Conservation (phyloP, 2,888 invertebrate genomes). For the Tetheella fluctuosa region DNA sequence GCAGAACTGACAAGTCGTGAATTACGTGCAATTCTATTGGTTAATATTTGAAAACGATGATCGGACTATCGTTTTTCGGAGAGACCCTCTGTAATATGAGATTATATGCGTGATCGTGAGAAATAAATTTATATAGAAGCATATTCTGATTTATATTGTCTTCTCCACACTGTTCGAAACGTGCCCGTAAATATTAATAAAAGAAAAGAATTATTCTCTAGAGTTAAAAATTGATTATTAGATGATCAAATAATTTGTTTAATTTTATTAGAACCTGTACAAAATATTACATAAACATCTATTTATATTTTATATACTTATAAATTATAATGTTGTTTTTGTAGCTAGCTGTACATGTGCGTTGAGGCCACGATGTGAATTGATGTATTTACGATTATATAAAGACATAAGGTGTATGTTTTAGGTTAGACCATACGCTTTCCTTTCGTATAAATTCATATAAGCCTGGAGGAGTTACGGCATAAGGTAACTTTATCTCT, state of each 20-base stretch:
- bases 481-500: constrained; percentile 53
- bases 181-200: background rate
- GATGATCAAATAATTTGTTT: background rate
- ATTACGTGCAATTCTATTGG: too few species aligned
- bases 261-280: background rate
- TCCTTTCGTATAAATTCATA: constrained; percentile 45
- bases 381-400: constrained; percentile 48
- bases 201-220: background rate
- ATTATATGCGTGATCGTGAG: too few species aligned
- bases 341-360: constrained; percentile 42
- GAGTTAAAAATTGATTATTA: background rate
- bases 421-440: constrained; percentile 57
- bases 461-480: constrained; percentile 49
- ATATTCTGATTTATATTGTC: background rate
- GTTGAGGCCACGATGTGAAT: constrained; percentile 44
- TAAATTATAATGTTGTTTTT: constrained; percentile 13
- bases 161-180: background rate
- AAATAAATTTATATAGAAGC: background rate
- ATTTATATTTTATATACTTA: constrained; percentile 12
- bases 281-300: background rate
- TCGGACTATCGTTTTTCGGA: too few species aligned
- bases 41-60: too few species aligned
- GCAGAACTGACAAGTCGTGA: too few species aligned
- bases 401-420: constrained; percentile 54
- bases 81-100: background rate